phyloP scores from a whole-genome alignment of 2,797 vertebrate genomes.

The Sebastiscus albofasciatus region DNA sequence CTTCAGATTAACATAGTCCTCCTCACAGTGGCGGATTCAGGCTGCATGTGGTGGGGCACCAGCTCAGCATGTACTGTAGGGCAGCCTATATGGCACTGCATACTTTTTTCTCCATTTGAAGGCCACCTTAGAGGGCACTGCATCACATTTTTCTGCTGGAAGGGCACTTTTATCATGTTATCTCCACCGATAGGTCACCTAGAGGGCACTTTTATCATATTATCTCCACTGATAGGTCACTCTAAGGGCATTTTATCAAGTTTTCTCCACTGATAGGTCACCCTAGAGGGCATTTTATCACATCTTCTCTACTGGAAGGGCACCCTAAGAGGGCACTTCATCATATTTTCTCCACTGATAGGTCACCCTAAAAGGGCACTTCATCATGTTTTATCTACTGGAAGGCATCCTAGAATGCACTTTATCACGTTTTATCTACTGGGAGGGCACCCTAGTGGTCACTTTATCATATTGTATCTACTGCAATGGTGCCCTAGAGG shows the following conservation, averaged over 20 bases:
- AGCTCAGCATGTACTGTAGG: neutral
- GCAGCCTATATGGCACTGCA: neutral
- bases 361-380: neutral
- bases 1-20: neutral
- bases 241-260: no score
- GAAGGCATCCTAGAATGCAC: no score
- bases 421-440: neutral
- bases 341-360: no score
- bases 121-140: neutral
- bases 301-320: no score
- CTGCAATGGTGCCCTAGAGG: neutral
- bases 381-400: neutral
- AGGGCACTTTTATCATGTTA: neutral
- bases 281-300: no score
- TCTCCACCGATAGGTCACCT: no score
- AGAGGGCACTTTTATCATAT: no score
- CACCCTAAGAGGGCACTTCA: no score
- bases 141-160: neutral
- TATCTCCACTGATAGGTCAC: no score
- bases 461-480: neutral
- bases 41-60: neutral
- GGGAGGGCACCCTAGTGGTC: neutral
- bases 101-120: neutral
- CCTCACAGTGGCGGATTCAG: neutral
- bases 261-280: no score